These are phyloP conservation scores for Hycleus phaleratus DNA, from an alignment of 1,140 invertebrate genomes.

Conservation along the genomic window DNA sequence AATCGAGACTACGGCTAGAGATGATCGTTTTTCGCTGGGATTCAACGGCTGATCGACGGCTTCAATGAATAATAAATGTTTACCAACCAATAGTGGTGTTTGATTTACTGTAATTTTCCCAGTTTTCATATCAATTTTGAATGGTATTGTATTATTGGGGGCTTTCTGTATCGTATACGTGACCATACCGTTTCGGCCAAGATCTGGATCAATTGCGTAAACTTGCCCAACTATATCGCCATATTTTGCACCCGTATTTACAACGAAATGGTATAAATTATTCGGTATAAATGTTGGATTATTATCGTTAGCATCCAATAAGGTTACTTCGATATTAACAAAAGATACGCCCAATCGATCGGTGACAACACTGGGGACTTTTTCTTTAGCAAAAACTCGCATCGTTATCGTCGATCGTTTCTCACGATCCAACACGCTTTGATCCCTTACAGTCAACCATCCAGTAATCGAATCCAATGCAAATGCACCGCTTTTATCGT, in stretches of 20 bases:
- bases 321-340: slow-evolving; percentile 66
- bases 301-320: slow-evolving; percentile 81
- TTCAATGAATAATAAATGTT: slow-evolving; percentile 73
- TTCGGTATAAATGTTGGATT: slow-evolving; percentile 75
- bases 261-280: slow-evolving; percentile 70
- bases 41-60: slow-evolving; percentile 73
- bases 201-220: slow-evolving; percentile 71
- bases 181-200: slow-evolving; percentile 71
- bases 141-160: slow-evolving; percentile 57
- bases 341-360: slow-evolving; percentile 48
- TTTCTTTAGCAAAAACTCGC: slow-evolving; percentile 69
- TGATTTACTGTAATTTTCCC: slow-evolving; percentile 65
- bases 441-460: slow-evolving; percentile 72
- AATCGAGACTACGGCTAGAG: slow-evolving; percentile 73
- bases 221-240: slow-evolving; percentile 66
- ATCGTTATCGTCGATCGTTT: slow-evolving; percentile 58
- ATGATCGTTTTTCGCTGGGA: slow-evolving; percentile 70
- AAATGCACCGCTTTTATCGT: slow-evolving; percentile 68
- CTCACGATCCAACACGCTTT: slow-evolving; percentile 72
- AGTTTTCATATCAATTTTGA: slow-evolving; percentile 61
- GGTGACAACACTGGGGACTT: slow-evolving; percentile 53
- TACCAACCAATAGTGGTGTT: slow-evolving; percentile 54
- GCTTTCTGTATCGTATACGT: slow-evolving; percentile 67
- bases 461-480: slow-evolving; percentile 68
- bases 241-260: slow-evolving; percentile 57